These are phyloP conservation scores for Nylanderia fulva DNA, from an alignment of 1,140 invertebrate species.

Conservation along the genomic window DNA sequence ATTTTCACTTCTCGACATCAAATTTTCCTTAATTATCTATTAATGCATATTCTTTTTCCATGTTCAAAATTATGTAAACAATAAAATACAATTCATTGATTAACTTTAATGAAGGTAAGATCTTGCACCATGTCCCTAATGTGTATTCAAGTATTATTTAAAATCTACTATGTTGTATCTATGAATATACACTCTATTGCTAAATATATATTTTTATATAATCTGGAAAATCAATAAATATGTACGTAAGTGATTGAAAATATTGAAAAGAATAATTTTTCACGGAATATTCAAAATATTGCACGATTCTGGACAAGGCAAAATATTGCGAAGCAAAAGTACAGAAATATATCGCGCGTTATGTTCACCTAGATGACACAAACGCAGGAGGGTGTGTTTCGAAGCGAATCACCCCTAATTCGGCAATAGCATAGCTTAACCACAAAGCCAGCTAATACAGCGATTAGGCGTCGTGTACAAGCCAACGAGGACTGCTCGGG, in stretches of 20 bases:
- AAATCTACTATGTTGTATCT: not conserved
- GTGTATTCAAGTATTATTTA: not conserved
- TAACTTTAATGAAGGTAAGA: not conserved
- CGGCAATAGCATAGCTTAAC: constrained; percentile 80
- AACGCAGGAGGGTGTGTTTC: constrained; percentile 69
- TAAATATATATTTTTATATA: not conserved
- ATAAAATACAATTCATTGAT: not conserved
- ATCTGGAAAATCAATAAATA: not conserved
- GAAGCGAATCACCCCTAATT: constrained; percentile 79
- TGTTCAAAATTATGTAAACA: not conserved
- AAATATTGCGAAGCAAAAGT: constrained; percentile 1
- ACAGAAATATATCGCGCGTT: not conserved
- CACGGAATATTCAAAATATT: not conserved
- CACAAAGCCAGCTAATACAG: constrained; percentile 81
- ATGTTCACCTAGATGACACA: constrained; percentile 57
- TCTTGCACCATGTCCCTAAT: not conserved
- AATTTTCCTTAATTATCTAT: not conserved
- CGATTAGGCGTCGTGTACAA: constrained; percentile 80
- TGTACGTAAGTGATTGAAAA: not conserved
- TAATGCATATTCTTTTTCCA: not conserved
- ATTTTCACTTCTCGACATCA: too few relatives aligned
- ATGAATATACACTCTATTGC: not conserved
- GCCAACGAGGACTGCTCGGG: constrained; percentile 72
- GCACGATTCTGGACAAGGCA: not conserved
- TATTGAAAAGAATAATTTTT: not conserved